Evolutionary conservation across 2,888 invertebrate genomes (phyloP).

Genomic region (Zaprionus bogoriensis): DNA sequence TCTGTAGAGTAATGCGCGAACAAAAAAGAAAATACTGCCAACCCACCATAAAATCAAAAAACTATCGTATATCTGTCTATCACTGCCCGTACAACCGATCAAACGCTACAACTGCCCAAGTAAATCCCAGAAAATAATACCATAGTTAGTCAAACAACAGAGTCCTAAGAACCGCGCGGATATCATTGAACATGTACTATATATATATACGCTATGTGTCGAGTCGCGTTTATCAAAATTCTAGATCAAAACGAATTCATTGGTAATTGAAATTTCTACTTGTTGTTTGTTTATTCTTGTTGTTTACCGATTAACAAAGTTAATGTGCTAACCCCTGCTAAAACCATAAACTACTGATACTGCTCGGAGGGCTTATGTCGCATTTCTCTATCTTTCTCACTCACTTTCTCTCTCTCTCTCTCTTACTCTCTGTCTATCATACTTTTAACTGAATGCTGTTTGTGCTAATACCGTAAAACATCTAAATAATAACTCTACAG

Average conservation of each 20-base stretch:
- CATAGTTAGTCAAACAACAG: constrained; percentile 42
- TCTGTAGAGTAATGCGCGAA: constrained; percentile 65
- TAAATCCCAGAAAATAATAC: background rate
- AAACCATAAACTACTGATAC: constrained; percentile 16
- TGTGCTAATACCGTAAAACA: constrained; percentile 17
- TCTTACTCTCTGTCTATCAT: constrained; percentile 19
- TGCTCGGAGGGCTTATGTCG: constrained; percentile 9
- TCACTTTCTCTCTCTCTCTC: constrained; percentile 6
- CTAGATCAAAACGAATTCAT: constrained; percentile 53
- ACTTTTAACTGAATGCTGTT: constrained; percentile 11
- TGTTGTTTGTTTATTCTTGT: constrained; percentile 53
- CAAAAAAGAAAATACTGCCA: constrained; percentile 1
- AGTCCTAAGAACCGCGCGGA: constrained; percentile 30
- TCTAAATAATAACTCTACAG: constrained; percentile 20
- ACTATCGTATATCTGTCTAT: constrained; percentile 12
- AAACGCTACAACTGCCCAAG: constrained; percentile 35
- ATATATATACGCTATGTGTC: constrained; percentile 44
- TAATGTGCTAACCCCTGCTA: constrained; percentile 29
- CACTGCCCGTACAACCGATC: constrained; percentile 45
- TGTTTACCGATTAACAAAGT: constrained; percentile 44
- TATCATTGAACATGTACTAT: constrained; percentile 51
- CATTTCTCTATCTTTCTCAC: constrained; percentile 23
- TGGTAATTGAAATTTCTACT: constrained; percentile 67
- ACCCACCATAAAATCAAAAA: constrained; percentile 43
- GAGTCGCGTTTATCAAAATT: constrained; percentile 68